Conservation (phyloP, 2,113 vertebrate species). For the Macaca fascicularis region DNA sequence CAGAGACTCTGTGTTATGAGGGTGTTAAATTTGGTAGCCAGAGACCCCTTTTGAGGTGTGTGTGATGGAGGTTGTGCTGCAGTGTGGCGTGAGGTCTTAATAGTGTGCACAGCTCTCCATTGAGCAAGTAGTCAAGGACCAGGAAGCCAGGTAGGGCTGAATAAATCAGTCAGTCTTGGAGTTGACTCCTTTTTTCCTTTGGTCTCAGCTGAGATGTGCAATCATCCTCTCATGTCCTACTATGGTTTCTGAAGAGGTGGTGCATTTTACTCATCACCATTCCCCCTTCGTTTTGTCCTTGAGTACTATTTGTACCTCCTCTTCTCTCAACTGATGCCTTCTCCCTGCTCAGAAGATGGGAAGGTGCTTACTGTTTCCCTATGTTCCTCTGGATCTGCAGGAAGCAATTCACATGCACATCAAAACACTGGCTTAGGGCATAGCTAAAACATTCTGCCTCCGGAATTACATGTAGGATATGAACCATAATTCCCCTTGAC, state of each 20-base stretch:
- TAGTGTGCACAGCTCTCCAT: neutral
- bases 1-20: neutral
- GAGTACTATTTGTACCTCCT: neutral
- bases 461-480: neutral
- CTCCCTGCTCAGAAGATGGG: neutral
- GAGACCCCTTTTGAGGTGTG: too few relatives aligned
- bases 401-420: neutral
- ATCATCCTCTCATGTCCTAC: neutral
- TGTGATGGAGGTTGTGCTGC: fast-evolving
- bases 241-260: neutral
- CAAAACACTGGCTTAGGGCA: neutral
- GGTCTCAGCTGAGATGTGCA: neutral
- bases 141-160: neutral
- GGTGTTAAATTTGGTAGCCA: neutral
- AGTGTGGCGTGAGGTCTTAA: too few relatives aligned
- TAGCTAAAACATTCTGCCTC: neutral
- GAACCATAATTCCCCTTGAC: neutral
- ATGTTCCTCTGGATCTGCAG: neutral
- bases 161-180: neutral
- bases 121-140: neutral
- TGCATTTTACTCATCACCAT: fast-evolving
- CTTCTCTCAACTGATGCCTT: neutral
- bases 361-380: neutral
- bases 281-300: neutral
- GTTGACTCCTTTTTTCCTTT: neutral